Percentiles rank a stretch among this genome's conserved stretches.
Evolutionary conservation across 2,888 invertebrate species (phyloP).

Genomic region (Pimpla rufipes): DNA sequence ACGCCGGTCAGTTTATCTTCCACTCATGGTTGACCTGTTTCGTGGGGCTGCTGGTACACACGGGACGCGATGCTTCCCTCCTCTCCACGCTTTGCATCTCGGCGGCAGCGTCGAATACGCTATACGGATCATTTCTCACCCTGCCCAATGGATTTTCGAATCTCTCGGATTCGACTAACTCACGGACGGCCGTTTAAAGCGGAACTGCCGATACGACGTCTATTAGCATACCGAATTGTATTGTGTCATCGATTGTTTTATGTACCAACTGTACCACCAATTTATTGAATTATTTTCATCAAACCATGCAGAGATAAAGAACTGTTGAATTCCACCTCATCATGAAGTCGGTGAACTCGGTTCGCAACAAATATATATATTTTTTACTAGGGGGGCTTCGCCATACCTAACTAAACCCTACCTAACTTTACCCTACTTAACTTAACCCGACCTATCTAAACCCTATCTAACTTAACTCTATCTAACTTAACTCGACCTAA

Average conservation of each 20-base stretch:
- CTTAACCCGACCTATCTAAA: too few species aligned
- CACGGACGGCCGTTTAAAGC: conserved; percentile 13
- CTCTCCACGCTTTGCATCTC: conserved; percentile 52
- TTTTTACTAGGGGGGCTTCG: too few species aligned
- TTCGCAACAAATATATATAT: too few species aligned
- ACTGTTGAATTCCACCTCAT: too few species aligned
- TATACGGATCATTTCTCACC: conserved; percentile 69
- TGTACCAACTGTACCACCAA: not conserved
- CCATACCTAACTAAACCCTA: too few species aligned
- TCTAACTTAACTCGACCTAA: too few species aligned
- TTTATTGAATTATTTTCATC: not conserved
- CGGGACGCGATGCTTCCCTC: conserved; percentile 21
- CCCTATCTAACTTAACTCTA: too few species aligned
- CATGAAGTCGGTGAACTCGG: too few species aligned
- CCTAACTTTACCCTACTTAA: too few species aligned
- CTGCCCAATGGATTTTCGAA: conserved; percentile 47
- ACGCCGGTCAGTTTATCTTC: conserved; percentile 71
- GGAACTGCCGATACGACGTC: not conserved
- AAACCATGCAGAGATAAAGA: not conserved
- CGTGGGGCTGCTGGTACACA: conserved; percentile 55
- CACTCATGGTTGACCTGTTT: conserved; percentile 73
- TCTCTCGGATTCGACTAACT: conserved; percentile 32
- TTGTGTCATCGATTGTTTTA: not conserved
- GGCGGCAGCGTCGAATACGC: conserved; percentile 66
- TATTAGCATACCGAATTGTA: not conserved